Evolutionary conservation across 1,140 invertebrate genomes (phyloP), one percentile per base, ranked within the genome.

Genomic region (Aphelenchoides fujianensis): DNA sequence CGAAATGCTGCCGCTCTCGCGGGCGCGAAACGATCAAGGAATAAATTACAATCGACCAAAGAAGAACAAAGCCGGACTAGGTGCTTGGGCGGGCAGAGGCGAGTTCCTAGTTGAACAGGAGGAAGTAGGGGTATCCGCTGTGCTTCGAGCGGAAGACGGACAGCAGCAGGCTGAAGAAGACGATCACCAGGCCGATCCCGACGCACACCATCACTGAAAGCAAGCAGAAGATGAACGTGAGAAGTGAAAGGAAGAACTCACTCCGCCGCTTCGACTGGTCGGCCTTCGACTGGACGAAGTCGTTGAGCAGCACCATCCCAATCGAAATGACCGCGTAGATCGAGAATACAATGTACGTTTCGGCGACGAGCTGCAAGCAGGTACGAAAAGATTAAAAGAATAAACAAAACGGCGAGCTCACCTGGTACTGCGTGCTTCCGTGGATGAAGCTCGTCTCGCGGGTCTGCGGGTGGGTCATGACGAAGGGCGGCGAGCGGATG

Each of bases 141-240:
- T 96, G 95, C 87, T 98, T 98, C 57, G n/a, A n/a, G n/a, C n/a
- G 90, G 86, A 99, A 99, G 77, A 97, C 92, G 3, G 95, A 97
- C n/a, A 98, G 86, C 48, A 97, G 88, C 5, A 97, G 88, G 73
- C 94, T 97, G 87, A 98, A 98, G 88, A 98, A 97, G 68, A 98
- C 89, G 31, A 91, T 91, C 28, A 97, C 90, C 73, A 97, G 87
- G 23, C 90, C 90, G 30, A 97, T 86, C n/a, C 96, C 96, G 57
- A 92, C 89, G 67, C 95, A 89, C 31, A 92, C 91, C 83, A 94
- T 88, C 81, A 95, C 88, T 88, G 79, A 68, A n/a, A n/a, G 7
- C 41, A 48, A 48, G 12, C 41, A 48, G 41, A 48, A 48, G 55
- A 5, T 59, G 28, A 7, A 30, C n/a, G n/a, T n/a, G n/a, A n/a